These are phyloP conservation scores for Eidolon dupreanum DNA, from an alignment of 2,797 vertebrate genomes.

Conservation along the genomic window DNA sequence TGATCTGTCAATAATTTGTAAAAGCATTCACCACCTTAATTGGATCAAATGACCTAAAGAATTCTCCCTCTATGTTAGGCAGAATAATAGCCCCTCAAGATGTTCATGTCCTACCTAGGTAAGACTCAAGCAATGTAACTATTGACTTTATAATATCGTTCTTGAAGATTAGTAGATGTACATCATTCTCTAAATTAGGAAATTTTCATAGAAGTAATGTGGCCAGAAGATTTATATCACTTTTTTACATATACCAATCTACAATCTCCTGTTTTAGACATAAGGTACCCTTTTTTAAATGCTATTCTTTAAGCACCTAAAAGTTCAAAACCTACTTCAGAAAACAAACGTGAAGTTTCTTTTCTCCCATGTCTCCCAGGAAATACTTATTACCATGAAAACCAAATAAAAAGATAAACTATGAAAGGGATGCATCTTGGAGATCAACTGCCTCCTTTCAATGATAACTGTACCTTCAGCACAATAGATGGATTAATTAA, in stretches of 20 bases:
- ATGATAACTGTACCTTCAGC: background rate
- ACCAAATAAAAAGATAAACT: background rate
- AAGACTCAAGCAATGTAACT: background rate
- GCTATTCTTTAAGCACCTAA: background rate
- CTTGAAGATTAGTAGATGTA: background rate
- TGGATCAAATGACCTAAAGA: background rate
- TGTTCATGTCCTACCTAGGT: background rate
- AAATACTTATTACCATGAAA: background rate
- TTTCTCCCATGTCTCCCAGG: background rate
- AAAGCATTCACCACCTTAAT: background rate
- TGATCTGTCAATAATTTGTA: background rate
- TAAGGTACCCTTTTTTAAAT: background rate
- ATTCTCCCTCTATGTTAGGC: background rate
- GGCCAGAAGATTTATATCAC: background rate
- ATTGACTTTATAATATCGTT: background rate
- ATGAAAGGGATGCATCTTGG: background rate
- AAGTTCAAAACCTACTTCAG: background rate
- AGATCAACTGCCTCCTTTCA: background rate
- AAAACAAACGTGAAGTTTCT: background rate
- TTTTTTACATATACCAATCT: background rate
- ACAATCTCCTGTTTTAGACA: background rate
- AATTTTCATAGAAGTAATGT: background rate
- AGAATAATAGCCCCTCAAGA: background rate
- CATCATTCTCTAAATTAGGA: background rate
- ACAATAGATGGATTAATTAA: background rate